These are phyloP conservation scores for Fistularia tabacaria DNA, from an alignment of 2,797 vertebrate genomes.

Conservation along the genomic window DNA sequence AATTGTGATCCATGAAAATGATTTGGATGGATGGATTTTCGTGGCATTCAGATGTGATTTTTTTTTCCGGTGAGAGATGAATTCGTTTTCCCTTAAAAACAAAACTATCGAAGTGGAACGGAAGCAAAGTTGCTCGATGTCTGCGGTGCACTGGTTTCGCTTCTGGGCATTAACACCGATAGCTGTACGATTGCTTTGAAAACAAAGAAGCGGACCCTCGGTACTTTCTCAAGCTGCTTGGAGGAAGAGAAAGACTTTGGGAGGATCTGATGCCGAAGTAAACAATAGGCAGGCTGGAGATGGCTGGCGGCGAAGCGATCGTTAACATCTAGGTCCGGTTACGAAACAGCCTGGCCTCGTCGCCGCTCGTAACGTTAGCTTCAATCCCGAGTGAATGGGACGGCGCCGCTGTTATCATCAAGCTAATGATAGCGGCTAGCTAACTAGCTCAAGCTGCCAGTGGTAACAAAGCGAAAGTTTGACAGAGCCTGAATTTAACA, in stretches of 20 bases:
- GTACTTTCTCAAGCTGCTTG: no score
- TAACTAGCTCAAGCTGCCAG: constrained; percentile 27
- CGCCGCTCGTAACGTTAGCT: constrained; percentile 29
- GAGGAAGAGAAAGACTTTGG: no score
- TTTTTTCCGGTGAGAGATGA: no score
- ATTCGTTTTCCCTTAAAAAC: no score
- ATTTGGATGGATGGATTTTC: no score
- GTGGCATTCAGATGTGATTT: no score
- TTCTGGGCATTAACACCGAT: background rate
- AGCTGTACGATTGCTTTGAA: constrained; percentile 14
- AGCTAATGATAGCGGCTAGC: constrained; percentile 48
- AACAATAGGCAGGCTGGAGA: background rate
- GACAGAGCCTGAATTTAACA: no score
- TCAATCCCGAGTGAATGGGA: constrained; percentile 11
- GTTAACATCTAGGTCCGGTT: constrained; percentile 1
- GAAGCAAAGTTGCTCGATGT: no score
- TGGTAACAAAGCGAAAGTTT: constrained; percentile 23
- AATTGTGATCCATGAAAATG: no score
- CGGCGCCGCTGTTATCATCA: constrained; percentile 16
- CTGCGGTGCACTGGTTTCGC: constrained; percentile 1
- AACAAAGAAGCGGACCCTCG: constrained; percentile 49
- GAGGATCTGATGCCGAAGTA: background rate
- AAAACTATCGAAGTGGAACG: no score
- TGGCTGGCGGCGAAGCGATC: constrained; percentile 16
- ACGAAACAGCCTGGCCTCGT: constrained; percentile 30